phyloP scores from a whole-genome alignment of 2,797 vertebrate species.

The Coregonus suidteri region DNA sequence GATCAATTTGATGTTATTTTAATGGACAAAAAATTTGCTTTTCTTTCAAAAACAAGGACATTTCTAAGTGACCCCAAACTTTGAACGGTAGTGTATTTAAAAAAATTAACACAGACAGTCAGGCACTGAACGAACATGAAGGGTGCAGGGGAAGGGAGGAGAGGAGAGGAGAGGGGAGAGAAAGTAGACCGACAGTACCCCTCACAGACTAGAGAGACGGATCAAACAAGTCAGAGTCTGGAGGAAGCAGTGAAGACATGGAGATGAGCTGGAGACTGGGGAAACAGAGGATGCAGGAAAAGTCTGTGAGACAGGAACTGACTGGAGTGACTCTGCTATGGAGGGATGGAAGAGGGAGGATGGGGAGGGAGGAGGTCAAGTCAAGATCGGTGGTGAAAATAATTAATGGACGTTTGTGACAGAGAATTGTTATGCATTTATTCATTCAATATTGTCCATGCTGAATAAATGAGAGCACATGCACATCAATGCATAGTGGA shows the following conservation, averaged over 20 bases:
- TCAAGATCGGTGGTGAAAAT: neutral
- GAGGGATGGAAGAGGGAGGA: neutral
- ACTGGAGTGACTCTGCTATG: neutral
- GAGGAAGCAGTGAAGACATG: neutral
- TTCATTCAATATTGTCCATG: neutral
- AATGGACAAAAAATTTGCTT: no score
- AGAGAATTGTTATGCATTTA: neutral
- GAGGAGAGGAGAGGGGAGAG: slow-evolving; percentile 18
- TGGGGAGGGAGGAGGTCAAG: neutral
- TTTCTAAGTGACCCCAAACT: no score
- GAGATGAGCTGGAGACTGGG: neutral
- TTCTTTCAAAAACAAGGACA: no score
- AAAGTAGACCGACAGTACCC: neutral
- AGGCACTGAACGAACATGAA: slow-evolving; percentile 32
- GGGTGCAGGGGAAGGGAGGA: neutral
- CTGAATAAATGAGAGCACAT: neutral
- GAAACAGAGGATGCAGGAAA: neutral
- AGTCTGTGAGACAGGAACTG: slow-evolving; percentile 2
- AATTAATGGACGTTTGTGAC: slow-evolving; percentile 1
- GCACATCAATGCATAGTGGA: slow-evolving; percentile 1
- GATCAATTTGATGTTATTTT: no score
- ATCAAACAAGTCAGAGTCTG: neutral
- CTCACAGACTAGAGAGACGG: slow-evolving; percentile 2
- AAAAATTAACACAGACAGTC: slow-evolving; percentile 4
- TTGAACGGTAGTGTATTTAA: no score